Conservation (phyloP, 2,888 invertebrate genomes). For the Podotricha telesiphe region DNA sequence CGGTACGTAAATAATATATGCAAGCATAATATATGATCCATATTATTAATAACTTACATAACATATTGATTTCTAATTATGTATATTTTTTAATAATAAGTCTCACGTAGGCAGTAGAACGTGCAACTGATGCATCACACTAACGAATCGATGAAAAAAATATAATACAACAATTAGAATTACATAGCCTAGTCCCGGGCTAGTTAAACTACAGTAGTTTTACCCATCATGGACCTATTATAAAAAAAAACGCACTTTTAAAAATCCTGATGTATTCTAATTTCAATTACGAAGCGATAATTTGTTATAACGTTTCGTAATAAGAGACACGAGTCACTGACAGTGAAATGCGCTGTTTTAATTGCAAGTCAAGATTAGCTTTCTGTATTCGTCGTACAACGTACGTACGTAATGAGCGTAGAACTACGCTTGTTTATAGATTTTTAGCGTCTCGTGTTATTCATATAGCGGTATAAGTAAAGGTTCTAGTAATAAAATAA, state of each 20-base stretch:
- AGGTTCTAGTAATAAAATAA: too few relatives aligned
- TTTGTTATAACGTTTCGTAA: background rate
- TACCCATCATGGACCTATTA: too few relatives aligned
- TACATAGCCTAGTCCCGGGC: too few relatives aligned
- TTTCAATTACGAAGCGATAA: background rate
- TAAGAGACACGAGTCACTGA: conserved; percentile 13
- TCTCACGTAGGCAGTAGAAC: background rate
- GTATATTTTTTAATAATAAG: background rate
- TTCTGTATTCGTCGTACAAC: background rate
- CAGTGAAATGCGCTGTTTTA: conserved; percentile 3
- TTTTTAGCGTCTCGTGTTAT: too few relatives aligned
- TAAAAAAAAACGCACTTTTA: background rate
- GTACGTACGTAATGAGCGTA: background rate
- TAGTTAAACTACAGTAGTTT: too few relatives aligned
- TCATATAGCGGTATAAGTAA: too few relatives aligned
- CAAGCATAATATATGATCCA: background rate
- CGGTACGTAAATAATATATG: too few relatives aligned
- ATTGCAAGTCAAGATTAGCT: conserved; percentile 1
- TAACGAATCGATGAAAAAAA: background rate
- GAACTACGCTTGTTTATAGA: too few relatives aligned
- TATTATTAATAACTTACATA: background rate
- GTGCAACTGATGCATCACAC: background rate
- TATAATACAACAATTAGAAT: background rate
- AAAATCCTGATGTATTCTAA: background rate
- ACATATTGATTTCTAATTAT: background rate